Evolutionary conservation across 1,140 invertebrate genomes (phyloP).

Genomic region (Formica selysi): DNA sequence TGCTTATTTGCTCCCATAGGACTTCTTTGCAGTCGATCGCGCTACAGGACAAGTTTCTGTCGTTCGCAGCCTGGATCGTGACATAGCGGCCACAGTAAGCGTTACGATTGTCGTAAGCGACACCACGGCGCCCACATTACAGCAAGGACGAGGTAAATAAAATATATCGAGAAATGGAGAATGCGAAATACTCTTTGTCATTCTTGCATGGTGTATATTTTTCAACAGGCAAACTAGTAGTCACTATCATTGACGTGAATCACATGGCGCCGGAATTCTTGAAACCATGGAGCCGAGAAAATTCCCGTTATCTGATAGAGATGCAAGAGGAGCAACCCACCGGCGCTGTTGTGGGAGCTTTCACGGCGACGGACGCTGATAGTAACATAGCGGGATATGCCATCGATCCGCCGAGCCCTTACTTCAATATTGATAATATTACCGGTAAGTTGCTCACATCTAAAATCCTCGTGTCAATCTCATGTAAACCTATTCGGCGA

Average conservation of each 20-base stretch:
- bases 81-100: conserved; percentile 91
- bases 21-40: conserved; percentile 91
- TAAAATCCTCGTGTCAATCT: conserved; percentile 23
- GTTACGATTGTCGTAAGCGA: conserved; percentile 94
- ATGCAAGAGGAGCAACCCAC: conserved; percentile 94
- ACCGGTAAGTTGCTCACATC: conserved; percentile 87
- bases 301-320: conserved; percentile 89
- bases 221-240: conserved; percentile 91
- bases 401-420: conserved; percentile 90
- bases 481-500: conserved; percentile 10
- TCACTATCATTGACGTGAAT: conserved; percentile 95
- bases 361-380: conserved; percentile 93
- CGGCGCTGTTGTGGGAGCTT: conserved; percentile 92
- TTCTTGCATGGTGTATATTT: not conserved
- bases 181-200: not conserved
- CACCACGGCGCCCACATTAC: conserved; percentile 91
- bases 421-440: conserved; percentile 92
- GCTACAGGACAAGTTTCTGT: conserved; percentile 92
- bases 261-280: conserved; percentile 89
- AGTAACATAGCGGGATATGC: conserved; percentile 93
- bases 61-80: conserved; percentile 89
- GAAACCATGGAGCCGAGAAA: conserved; percentile 91
- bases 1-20: conserved; percentile 84
- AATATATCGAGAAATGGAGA: conserved; percentile 18
- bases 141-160: conserved; percentile 91